These are phyloP conservation scores for Psilanteris sp. DNA, from an alignment of 1,140 invertebrate genomes.

Conservation along the genomic window DNA sequence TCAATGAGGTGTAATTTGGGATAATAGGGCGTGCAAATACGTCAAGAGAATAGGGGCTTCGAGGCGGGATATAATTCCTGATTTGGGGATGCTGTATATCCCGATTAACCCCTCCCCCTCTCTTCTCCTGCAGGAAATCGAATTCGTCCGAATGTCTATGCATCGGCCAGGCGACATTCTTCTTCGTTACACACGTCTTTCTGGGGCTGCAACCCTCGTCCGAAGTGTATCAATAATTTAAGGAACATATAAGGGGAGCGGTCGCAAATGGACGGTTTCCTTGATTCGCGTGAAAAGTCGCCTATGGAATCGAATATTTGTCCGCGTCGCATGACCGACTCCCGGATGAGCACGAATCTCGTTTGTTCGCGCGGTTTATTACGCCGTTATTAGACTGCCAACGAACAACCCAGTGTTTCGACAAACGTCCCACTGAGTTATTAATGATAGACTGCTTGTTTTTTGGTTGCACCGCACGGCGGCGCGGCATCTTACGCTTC, in stretches of 20 bases:
- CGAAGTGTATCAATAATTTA: slow-evolving; percentile 61
- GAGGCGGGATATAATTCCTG: slow-evolving; percentile 66
- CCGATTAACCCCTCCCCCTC: slow-evolving; percentile 64
- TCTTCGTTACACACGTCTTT: slow-evolving; percentile 66
- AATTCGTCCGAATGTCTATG: slow-evolving; percentile 51
- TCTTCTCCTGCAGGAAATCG: slow-evolving; percentile 6
- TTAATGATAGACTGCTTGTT: slow-evolving; percentile 73
- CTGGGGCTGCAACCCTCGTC: slow-evolving; percentile 58
- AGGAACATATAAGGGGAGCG: slow-evolving; percentile 8
- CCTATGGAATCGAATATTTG: not conserved
- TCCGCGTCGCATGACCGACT: not conserved
- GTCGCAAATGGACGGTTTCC: slow-evolving; percentile 9
- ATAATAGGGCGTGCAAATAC: slow-evolving; percentile 65
- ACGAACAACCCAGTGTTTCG: slow-evolving; percentile 69
- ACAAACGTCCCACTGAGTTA: slow-evolving; percentile 73
- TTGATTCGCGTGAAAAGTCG: slow-evolving; percentile 22
- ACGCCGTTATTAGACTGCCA: slow-evolving; percentile 73
- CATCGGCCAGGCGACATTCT: slow-evolving; percentile 62
- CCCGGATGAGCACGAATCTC: slow-evolving; percentile 3
- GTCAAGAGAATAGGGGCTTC: slow-evolving; percentile 25
- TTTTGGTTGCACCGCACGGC: slow-evolving; percentile 64
- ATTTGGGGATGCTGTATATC: slow-evolving; percentile 69
- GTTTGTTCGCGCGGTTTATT: slow-evolving; percentile 68
- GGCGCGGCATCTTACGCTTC: slow-evolving; percentile 61
- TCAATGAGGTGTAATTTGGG: slow-evolving; percentile 71